Evolutionary conservation across 2,888 invertebrate genomes (phyloP), one percentile per base, ranked within the genome.

Genomic region (Drosophila setosimentum): DNA sequence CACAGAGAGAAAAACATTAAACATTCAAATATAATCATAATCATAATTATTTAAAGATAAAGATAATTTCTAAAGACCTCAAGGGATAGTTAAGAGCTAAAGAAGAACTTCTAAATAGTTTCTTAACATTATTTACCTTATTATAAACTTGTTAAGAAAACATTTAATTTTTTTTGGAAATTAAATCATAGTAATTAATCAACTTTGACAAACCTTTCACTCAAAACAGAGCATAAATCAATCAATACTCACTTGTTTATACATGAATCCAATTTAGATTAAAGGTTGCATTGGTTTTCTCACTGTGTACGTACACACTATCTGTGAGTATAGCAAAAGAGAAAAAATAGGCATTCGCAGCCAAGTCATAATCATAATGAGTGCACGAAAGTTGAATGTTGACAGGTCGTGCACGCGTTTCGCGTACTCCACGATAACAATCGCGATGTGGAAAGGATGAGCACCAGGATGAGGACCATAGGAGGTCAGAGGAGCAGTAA

Each of bases 331-430:
- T 37, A 37, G 37, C 55, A 55, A 27, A 55, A 27, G 55, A 27
- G n/a, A 27, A 37, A 21, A 35, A 45, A 21, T n/a, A n/a, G n/a
- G 27, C 58, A 62, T 35, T 33, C 58, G 27, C 32, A 51, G 10
- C 59, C 48, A 59, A 81, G 76, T 85, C 89, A 85, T 89, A 89
- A 85, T 89, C 89, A 82, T 89, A 85, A 85, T 87, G 85, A 89
- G 85, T 83, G 76, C 86, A 84, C 83, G 83, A 78, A 53, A 71
- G 64, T 63, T 53, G 72, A 78, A 80, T 82, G 37, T 87, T 89
- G 87, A 87, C 87, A 89, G 89, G 83, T 87, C 88, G 80, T 87
- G 90, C 87, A 87, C 87, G 89, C 89, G 90, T 79, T 85, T 81
- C 84, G 80, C 73, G 81, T 81, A 83, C 85, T 80, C 72, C 49